Evolutionary conservation across 2,888 invertebrate species (phyloP), one percentile per base, ranked within the genome.

Genomic region (Anthophora plumipes): DNA sequence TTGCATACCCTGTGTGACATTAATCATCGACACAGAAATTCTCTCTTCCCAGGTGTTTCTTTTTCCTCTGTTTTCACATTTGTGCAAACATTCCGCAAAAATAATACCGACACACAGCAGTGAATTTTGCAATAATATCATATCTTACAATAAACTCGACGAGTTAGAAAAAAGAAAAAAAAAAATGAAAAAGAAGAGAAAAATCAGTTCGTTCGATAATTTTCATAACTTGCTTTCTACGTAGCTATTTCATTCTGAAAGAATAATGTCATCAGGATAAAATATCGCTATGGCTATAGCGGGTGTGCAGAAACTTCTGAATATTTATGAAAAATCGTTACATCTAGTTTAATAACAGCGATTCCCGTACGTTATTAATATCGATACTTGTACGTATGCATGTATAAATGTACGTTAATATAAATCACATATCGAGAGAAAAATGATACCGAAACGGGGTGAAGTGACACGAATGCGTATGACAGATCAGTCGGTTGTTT

Each of bases 301-400:
- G 31, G 2, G 6, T 17, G n/a, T n/a, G 20, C 7, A 39, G n/a
- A n/a, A n/a, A 50, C 60, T 60, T 60, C 25, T 60, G 71, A 43
- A 46, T 61, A 43, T 72, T 48, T 12, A 63, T 46, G 22, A 39
- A 72, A 72, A 48, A 64, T 64, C 22, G 22, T 43, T 22, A 9
- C 25, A 48, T 48, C 0, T n/a, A 1, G 20, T 59, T n/a, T 50
- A 70, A 60, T 70, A 50, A 48, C 17, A 39, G 48, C 2, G 31
- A 46, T 55, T 61, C n/a, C 8, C 43, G n/a, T 20, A 39, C 11
- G 37, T 50, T 41, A 59, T 66, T 22, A 37, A 41, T 55, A 31
- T 43, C 41, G 22, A n/a, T 22, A 12, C 11, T 6, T 20, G 0
- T 25, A 41, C 22, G 41, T 39, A 22, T 14, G 22, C 22, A n/a